phyloP scores from a whole-genome alignment of 2,888 invertebrate genomes.

The Tetanocera ferruginea region DNA sequence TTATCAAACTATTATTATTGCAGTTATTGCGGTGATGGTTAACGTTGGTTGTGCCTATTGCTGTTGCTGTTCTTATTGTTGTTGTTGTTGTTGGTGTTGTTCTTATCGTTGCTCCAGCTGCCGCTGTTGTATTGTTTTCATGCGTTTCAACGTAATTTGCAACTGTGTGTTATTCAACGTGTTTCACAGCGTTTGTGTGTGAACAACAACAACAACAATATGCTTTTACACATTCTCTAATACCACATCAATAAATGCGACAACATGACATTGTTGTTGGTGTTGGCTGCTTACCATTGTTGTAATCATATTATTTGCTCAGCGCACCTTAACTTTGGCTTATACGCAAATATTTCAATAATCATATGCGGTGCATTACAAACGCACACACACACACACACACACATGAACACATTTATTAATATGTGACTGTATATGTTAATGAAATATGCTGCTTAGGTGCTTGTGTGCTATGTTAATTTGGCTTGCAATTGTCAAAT shows the following conservation, averaged over 20 bases:
- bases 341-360: background rate
- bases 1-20: constrained; percentile 1
- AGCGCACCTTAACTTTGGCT: background rate
- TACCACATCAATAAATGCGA: background rate
- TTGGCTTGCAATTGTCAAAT: no score
- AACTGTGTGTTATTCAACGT: background rate
- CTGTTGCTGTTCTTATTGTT: background rate
- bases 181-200: background rate
- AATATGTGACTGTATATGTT: no score
- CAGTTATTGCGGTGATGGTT: background rate
- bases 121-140: background rate
- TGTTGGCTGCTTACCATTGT: background rate
- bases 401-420: background rate
- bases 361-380: background rate
- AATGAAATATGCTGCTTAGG: no score
- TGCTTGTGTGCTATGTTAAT: no score
- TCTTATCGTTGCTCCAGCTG: no score
- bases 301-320: background rate
- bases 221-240: background rate
- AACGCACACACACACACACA: constrained; percentile 3
- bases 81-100: no score
- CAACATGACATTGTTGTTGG: background rate
- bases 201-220: background rate
- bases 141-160: background rate
- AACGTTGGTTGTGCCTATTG: background rate